phyloP scores from a whole-genome alignment of 2,888 invertebrate species.

The Empis stercorea region DNA sequence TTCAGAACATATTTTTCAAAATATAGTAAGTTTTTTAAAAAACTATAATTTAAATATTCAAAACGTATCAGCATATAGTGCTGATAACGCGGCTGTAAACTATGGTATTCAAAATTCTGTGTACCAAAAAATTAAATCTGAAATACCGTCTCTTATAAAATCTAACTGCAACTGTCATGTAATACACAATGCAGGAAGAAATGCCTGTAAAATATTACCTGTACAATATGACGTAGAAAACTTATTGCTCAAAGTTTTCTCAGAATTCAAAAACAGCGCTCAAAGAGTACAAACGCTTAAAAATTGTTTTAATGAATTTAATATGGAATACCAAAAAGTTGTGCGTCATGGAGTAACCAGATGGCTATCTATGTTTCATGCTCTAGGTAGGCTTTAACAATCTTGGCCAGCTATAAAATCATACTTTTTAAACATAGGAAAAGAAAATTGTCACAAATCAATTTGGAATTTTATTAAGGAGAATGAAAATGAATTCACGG shows the following conservation, averaged over 20 bases:
- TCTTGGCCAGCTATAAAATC: not conserved
- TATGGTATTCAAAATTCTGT: constrained; percentile 6
- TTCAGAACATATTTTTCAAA: constrained; percentile 4
- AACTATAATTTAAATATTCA: constrained; percentile 3
- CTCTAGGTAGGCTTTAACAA: not conserved
- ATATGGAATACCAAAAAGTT: not conserved
- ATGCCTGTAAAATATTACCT: not conserved
- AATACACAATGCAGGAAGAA: not conserved
- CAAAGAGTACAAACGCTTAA: not conserved
- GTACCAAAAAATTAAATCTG: constrained; percentile 5
- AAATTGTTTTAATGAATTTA: not conserved
- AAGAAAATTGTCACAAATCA: not conserved
- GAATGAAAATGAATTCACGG: not conserved
- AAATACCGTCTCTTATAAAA: not conserved
- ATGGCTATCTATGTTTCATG: not conserved
- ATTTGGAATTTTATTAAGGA: constrained; percentile 1
- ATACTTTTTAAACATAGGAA: not conserved
- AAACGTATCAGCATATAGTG: constrained; percentile 5
- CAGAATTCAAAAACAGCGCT: not conserved
- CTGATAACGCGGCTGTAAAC: constrained; percentile 8
- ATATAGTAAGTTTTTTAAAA: constrained; percentile 6
- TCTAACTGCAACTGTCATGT: constrained; percentile 1
- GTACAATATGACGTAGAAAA: not conserved
- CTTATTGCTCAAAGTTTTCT: not conserved
- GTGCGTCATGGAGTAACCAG: not conserved